phyloP scores from a whole-genome alignment of 2,797 vertebrate species.

The Ciconia nigra region DNA sequence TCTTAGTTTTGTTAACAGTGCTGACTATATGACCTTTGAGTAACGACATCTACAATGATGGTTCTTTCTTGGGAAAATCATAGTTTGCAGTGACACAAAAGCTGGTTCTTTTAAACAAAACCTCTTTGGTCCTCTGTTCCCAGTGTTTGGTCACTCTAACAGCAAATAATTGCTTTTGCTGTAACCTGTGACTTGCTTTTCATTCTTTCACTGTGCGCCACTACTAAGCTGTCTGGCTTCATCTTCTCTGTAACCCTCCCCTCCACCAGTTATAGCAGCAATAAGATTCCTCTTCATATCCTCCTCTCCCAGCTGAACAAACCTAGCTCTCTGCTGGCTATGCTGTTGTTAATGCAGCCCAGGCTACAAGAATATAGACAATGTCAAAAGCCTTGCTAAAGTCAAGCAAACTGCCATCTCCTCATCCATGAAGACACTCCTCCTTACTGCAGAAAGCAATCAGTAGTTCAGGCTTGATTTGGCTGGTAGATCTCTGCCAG shows the following conservation, averaged over 20 bases:
- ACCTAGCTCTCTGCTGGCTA: neutral
- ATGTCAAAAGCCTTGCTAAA: neutral
- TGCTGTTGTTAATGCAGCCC: neutral
- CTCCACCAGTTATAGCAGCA: neutral
- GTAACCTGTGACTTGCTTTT: neutral
- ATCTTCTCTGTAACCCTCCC: neutral
- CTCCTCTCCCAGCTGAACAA: neutral
- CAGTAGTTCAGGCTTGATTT: neutral
- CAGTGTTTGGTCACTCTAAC: neutral
- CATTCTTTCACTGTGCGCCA: neutral
- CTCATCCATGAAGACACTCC: neutral
- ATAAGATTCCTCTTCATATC: neutral
- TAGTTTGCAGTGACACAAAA: neutral
- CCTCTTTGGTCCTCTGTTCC: neutral
- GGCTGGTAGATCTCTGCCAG: neutral
- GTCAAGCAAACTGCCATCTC: neutral
- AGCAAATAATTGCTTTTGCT: neutral
- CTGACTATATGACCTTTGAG: neutral
- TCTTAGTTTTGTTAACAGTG: neutral
- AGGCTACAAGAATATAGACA: neutral
- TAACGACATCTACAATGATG: neutral
- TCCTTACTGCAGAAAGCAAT: neutral
- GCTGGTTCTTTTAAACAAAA: neutral
- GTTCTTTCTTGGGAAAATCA: neutral
- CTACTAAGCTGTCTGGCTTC: neutral